These are phyloP conservation scores for Ypsolopha sequella DNA, from an alignment of 2,888 invertebrate genomes.

Conservation along the genomic window DNA sequence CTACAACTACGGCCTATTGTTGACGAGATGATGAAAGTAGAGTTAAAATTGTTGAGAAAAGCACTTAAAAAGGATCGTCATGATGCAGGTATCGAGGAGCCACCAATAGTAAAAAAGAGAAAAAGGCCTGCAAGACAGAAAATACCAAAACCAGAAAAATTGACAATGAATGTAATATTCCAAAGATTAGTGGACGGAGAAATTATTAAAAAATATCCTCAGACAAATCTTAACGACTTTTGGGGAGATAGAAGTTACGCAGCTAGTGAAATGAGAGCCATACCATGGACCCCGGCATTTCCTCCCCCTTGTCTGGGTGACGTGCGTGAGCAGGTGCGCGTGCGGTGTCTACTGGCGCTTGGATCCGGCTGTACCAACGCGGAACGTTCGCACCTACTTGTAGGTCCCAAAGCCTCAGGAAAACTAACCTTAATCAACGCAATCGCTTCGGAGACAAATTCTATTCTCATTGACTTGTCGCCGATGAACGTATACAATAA, in stretches of 20 bases:
- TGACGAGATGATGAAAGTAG: constrained; percentile 75
- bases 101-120: constrained; percentile 34
- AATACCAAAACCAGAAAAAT: constrained; percentile 73
- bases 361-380: constrained; percentile 49
- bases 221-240: constrained; percentile 71
- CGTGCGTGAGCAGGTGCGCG: constrained; percentile 68
- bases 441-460: constrained; percentile 80
- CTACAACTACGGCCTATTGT: constrained; percentile 76
- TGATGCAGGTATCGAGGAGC: constrained; percentile 18
- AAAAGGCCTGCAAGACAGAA: constrained; percentile 51
- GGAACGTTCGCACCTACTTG: constrained; percentile 74
- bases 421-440: constrained; percentile 80
- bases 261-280: constrained; percentile 60
- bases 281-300: constrained; percentile 49
- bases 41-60: constrained; percentile 62
- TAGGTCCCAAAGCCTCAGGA: constrained; percentile 78
- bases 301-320: constrained; percentile 72
- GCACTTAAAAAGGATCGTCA: constrained; percentile 57
- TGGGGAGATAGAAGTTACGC: constrained; percentile 78
- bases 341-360: constrained; percentile 73
- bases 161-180: constrained; percentile 75
- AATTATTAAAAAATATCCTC: constrained; percentile 76
- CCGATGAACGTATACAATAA: constrained; percentile 76
- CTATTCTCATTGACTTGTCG: constrained; percentile 82
- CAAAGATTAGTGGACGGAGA: constrained; percentile 78